Evolutionary conservation across 2,797 vertebrate genomes (phyloP).

Genomic region (Gobio occitaniae): DNA sequence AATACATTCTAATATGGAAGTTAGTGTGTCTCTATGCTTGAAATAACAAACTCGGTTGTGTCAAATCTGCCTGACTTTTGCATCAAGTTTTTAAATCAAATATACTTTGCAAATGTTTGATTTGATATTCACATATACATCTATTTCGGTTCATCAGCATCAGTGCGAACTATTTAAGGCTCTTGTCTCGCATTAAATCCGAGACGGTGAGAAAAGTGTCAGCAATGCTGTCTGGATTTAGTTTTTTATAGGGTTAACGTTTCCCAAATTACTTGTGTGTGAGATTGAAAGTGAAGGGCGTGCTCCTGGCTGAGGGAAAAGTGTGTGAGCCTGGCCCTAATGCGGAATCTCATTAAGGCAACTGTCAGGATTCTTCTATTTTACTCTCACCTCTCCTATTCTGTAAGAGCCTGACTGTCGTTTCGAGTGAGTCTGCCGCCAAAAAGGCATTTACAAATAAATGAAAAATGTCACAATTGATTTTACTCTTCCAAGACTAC

Average conservation of each 20-base stretch:
- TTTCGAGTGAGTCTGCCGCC: slow-evolving; percentile 92
- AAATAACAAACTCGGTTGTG: slow-evolving; percentile 6
- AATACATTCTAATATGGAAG: not conserved
- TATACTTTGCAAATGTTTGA: slow-evolving; percentile 4
- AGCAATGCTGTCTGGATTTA: slow-evolving; percentile 75
- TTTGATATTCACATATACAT: slow-evolving; percentile 11
- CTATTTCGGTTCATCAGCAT: slow-evolving; percentile 27
- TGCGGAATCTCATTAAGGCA: slow-evolving; percentile 96
- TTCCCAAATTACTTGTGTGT: slow-evolving; percentile 82
- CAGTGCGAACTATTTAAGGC: slow-evolving; percentile 14
- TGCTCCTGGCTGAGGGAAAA: slow-evolving; percentile 79
- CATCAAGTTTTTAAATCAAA: slow-evolving; percentile 49
- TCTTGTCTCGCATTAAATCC: slow-evolving; percentile 29
- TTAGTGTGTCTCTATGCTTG: not conserved
- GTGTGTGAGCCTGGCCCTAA: slow-evolving; percentile 87
- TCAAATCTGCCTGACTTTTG: slow-evolving; percentile 46
- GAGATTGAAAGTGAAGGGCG: slow-evolving; percentile 90
- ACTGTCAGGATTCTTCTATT: slow-evolving; percentile 93
- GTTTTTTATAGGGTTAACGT: slow-evolving; percentile 84
- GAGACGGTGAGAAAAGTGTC: slow-evolving; percentile 63
- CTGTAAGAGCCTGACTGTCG: slow-evolving; percentile 89
- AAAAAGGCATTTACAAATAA: slow-evolving; percentile 99
- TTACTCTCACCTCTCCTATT: slow-evolving; percentile 87
- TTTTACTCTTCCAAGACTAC: slow-evolving; percentile 86
- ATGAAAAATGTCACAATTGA: slow-evolving; percentile 99